Evolutionary conservation across 2,113 vertebrate species (phyloP).

Genomic region (Mellivora capensis): DNA sequence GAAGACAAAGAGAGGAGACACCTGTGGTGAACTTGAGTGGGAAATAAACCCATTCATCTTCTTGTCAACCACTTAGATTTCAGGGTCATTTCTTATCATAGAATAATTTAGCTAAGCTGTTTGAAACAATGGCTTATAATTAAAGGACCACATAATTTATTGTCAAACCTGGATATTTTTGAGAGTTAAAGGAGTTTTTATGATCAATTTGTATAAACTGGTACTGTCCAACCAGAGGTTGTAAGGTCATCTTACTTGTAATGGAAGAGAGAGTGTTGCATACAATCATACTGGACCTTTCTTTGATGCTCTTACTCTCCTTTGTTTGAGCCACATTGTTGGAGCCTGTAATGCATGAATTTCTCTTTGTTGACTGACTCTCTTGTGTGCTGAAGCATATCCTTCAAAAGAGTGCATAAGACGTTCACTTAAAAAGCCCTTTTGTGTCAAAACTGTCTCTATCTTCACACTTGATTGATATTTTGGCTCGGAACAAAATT

Average conservation of each 20-base stretch:
- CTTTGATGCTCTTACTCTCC: not conserved
- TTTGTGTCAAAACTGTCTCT: not conserved
- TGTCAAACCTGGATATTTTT: not conserved
- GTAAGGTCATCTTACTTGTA: not conserved
- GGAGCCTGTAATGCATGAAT: not conserved
- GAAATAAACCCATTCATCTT: not conserved
- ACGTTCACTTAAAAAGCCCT: not conserved
- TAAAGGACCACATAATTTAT: not conserved
- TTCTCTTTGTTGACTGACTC: not conserved
- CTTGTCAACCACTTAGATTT: not conserved
- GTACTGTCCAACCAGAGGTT: not conserved
- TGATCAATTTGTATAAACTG: not conserved
- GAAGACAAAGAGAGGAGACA: not conserved
- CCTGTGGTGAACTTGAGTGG: not conserved
- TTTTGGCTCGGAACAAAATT: not conserved
- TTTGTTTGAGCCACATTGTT: not conserved
- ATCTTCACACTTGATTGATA: not conserved
- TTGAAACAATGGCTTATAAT: not conserved
- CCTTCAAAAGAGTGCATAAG: not conserved
- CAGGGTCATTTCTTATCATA: not conserved
- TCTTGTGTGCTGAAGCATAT: constrained; percentile 6
- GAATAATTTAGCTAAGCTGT: not conserved
- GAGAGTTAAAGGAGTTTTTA: not conserved
- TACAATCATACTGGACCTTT: not conserved
- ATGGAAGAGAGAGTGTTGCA: not conserved